phyloP scores from a whole-genome alignment of 2,113 vertebrate species.

The Cepphus grylle region DNA sequence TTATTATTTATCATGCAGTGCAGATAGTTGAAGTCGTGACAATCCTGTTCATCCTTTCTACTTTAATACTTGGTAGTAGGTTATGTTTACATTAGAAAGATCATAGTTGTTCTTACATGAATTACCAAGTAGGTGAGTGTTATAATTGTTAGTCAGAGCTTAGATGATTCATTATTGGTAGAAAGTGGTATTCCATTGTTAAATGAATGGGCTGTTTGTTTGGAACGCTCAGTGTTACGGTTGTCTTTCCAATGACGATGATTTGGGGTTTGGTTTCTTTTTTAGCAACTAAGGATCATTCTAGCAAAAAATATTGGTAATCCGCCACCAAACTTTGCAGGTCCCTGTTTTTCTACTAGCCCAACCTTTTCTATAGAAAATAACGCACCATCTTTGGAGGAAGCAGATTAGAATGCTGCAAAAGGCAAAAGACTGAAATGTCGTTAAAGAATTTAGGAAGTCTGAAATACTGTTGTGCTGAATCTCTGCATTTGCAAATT shows the following conservation, averaged over 20 bases:
- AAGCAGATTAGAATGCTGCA: background rate
- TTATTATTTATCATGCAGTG: background rate
- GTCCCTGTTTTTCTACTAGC: background rate
- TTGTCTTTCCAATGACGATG: background rate
- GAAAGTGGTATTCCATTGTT: background rate
- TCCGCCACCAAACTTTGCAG: background rate
- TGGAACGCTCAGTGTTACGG: background rate
- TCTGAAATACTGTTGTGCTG: background rate
- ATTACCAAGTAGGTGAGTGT: background rate
- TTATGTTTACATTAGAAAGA: slow-evolving; percentile 23
- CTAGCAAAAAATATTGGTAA: background rate
- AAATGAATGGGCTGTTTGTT: slow-evolving; percentile 12
- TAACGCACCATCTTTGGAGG: background rate
- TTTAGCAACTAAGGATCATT: background rate
- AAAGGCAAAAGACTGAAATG: background rate
- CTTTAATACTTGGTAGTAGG: background rate
- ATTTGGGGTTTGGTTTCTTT: background rate
- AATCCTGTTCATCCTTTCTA: background rate
- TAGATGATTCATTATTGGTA: slow-evolving; percentile 30
- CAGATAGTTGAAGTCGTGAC: background rate
- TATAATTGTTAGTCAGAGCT: slow-evolving; percentile 5
- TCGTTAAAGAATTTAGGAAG: background rate
- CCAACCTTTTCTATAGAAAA: background rate
- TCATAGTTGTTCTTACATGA: background rate
- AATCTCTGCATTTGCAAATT: background rate